These are phyloP conservation scores for Iphiclides podalirius DNA, from an alignment of 2,888 invertebrate species.

Conservation along the genomic window DNA sequence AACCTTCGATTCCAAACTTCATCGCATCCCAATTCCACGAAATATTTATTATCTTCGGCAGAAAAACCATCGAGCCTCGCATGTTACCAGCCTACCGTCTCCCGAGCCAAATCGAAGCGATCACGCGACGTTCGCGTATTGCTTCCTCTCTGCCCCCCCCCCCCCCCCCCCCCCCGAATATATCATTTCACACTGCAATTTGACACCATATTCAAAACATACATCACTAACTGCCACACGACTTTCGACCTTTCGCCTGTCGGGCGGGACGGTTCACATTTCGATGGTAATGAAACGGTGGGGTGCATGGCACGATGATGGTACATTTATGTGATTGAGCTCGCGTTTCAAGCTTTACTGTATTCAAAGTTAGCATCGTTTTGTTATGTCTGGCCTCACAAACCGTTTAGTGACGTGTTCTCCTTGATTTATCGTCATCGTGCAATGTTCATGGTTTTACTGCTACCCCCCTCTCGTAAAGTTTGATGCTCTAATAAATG, in stretches of 20 bases:
- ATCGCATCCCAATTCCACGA: constrained; percentile 10
- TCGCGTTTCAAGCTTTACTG: constrained; percentile 45
- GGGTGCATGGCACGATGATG: constrained; percentile 45
- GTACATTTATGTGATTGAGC: constrained; percentile 57
- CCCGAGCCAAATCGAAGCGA: constrained; percentile 48
- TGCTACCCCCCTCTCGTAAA: constrained; percentile 34
- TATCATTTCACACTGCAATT: constrained; percentile 72
- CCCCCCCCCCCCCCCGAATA: constrained; percentile 47
- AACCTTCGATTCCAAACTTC: background rate
- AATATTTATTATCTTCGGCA: constrained; percentile 41
- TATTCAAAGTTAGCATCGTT: constrained; percentile 55
- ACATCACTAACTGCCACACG: constrained; percentile 29
- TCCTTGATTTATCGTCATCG: constrained; percentile 55
- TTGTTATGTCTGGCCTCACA: constrained; percentile 55
- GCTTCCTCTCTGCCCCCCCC: constrained; percentile 40
- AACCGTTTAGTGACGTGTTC: constrained; percentile 44
- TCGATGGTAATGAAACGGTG: constrained; percentile 17
- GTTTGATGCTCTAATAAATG: constrained; percentile 47
- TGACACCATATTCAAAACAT: constrained; percentile 56
- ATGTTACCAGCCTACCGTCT: constrained; percentile 51
- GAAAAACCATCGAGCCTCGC: constrained; percentile 51
- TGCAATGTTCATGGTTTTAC: constrained; percentile 34
- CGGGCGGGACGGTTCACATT: constrained; percentile 32
- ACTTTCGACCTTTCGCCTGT: constrained; percentile 43
- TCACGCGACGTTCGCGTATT: constrained; percentile 57